phyloP scores from a whole-genome alignment of 2,888 invertebrate genomes.

The Oscheius onirici region DNA sequence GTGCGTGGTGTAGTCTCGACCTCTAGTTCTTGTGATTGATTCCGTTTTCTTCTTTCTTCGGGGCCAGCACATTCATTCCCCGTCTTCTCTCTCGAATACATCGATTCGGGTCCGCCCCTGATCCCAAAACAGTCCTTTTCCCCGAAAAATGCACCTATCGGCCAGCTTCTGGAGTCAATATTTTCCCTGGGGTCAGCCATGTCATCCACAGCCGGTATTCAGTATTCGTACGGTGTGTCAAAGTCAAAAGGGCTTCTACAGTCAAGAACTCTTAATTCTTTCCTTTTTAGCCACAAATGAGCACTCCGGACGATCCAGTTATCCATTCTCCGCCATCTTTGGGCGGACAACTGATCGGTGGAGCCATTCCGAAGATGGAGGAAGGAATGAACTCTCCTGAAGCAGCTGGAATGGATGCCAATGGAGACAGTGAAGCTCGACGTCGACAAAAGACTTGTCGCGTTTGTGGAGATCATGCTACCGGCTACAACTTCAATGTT shows the following conservation, averaged over 20 bases:
- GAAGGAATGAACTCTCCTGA: conserved; percentile 48
- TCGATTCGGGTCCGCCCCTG: background rate
- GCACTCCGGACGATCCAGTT: conserved; percentile 67
- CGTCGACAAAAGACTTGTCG: conserved; percentile 67
- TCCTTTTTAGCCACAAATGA: conserved; percentile 64
- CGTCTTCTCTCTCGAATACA: background rate
- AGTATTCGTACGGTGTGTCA: background rate
- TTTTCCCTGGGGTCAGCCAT: conserved; percentile 11
- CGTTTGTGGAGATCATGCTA: conserved; percentile 69
- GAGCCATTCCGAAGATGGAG: conserved; percentile 38
- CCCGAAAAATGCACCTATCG: conserved; percentile 1
- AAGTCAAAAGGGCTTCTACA: background rate
- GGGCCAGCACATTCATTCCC: conserved; percentile 17
- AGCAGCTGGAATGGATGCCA: conserved; percentile 41
- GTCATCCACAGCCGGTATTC: background rate
- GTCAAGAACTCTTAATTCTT: background rate
- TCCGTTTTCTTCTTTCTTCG: conserved; percentile 2
- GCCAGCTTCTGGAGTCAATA: conserved; percentile 22
- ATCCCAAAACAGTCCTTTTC: background rate
- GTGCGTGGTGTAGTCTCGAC: conserved; percentile 24
- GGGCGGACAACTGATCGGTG: conserved; percentile 36
- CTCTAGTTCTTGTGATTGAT: conserved; percentile 22
- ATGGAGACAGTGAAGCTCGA: conserved; percentile 40
- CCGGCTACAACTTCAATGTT: conserved; percentile 70
- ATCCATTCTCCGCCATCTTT: conserved; percentile 66